Conservation (phyloP, 2,797 vertebrate genomes). For the Knipowitschia caucasica region DNA sequence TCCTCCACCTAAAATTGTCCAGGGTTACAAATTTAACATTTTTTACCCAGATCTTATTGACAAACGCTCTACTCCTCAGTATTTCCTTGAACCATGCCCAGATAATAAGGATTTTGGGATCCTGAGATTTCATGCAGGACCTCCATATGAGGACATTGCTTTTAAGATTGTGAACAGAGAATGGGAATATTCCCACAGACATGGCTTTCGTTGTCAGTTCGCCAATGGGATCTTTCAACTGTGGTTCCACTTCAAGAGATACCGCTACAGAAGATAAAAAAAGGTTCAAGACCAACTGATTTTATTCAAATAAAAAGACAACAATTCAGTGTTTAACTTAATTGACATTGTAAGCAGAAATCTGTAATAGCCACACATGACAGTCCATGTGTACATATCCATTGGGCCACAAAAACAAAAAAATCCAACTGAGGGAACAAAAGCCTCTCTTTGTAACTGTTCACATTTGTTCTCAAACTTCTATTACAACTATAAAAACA, state of each 20-base stretch:
- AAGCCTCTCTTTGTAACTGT: no score
- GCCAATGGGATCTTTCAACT: slow-evolving; percentile 97
- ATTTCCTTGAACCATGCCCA: slow-evolving; percentile 92
- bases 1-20: slow-evolving; percentile 95
- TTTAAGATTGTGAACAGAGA: slow-evolving; percentile 97
- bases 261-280: slow-evolving; percentile 88
- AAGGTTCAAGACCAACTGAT: neutral
- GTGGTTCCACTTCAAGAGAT: slow-evolving; percentile 99
- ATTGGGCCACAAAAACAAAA: no score
- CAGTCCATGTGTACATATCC: no score
- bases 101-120: slow-evolving; percentile 98
- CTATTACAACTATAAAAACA: no score
- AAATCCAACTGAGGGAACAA: no score
- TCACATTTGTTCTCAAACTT: no score
- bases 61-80: slow-evolving; percentile 94
- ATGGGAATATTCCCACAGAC: slow-evolving; percentile 97
- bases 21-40: slow-evolving; percentile 99
- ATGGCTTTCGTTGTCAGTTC: slow-evolving; percentile 98
- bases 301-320: slow-evolving; percentile 9
- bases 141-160: slow-evolving; percentile 96
- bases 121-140: slow-evolving; percentile 91
- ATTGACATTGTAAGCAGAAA: neutral
- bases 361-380: neutral
- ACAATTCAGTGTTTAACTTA: neutral
- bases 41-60: slow-evolving; percentile 97